phyloP scores from a whole-genome alignment of 2,888 invertebrate genomes.

The Plebejus melissa region DNA sequence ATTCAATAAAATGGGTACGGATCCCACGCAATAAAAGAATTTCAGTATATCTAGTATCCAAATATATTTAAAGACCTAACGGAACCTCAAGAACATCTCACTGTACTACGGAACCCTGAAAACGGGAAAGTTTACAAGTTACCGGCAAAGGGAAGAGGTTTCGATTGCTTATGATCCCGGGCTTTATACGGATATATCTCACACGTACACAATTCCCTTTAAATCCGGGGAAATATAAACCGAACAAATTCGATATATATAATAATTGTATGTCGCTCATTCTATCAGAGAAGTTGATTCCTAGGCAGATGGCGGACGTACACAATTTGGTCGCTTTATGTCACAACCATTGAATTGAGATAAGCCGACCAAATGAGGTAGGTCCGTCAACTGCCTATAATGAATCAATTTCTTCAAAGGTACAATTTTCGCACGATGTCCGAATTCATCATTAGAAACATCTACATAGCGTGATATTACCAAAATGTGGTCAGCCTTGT shows the following conservation, averaged over 20 bases:
- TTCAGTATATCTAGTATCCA: no score
- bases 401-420: no score
- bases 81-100: background rate
- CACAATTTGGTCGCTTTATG: no score
- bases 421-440: no score
- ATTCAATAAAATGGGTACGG: no score
- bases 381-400: no score
- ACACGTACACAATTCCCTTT: constrained; percentile 12
- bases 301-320: no score
- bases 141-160: background rate
- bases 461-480: background rate
- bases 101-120: background rate
- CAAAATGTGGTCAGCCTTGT: background rate
- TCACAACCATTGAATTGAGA: no score
- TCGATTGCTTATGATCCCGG: constrained; percentile 11
- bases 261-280: background rate
- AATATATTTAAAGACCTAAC: no score
- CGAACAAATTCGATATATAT: background rate
- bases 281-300: no score
- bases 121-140: background rate
- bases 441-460: background rate
- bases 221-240: background rate
- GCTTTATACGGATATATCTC: background rate
- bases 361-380: no score
- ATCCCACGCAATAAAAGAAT: no score